Evolutionary conservation across 2,113 vertebrate genomes (phyloP), one percentile per base, ranked within the genome.

Genomic region (Sander vitreus): DNA sequence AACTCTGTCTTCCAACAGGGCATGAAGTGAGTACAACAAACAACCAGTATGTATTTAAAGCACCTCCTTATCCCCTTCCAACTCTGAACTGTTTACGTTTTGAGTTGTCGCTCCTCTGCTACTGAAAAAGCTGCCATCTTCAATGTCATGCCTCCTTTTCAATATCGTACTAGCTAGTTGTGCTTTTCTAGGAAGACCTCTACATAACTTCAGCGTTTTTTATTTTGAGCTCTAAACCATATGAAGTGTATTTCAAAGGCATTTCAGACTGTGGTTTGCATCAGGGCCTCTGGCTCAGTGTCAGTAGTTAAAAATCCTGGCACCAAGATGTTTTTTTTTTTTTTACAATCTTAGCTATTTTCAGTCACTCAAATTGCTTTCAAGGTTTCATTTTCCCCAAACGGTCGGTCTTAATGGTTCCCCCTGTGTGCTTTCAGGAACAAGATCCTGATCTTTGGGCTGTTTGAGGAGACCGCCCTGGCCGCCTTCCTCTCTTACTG

Each of bases 1-100:
- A 98, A 98, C 92, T 98, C 97, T 0, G 96, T 98, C 83, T 97
- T 98, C 95, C 97, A 98, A 77, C 97, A 98, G 91, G 97, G 97
- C 91, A 98, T 98, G 97, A 97, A 97, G 97, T 98, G 87, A 94
- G 97, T 71, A 51, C 70, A 27, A 54, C 16, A 59, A 12, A 21
- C n/a, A 19, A 4, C 36, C n/a, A 11, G 21, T 43, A 7, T 25
- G 13, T 54, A 19, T 69, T 16, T 10, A 48, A 21, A 19, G 55
- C 3, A 18, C 15, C 1, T 9, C 19, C 3, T 21, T 1, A 2
- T 59, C 16, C 54, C 50, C 25, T 0, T 7, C 16, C 47, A 2
- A 9, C 59, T 64, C 59, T 5, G 13, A 57, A 39, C n/a, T 8
- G 36, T 11, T 23, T 33, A 30, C 14, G 23, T 45, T 72, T 45